phyloP scores from a whole-genome alignment of 92 coral and sea anemone species.

The Epizoanthus stellaris region DNA sequence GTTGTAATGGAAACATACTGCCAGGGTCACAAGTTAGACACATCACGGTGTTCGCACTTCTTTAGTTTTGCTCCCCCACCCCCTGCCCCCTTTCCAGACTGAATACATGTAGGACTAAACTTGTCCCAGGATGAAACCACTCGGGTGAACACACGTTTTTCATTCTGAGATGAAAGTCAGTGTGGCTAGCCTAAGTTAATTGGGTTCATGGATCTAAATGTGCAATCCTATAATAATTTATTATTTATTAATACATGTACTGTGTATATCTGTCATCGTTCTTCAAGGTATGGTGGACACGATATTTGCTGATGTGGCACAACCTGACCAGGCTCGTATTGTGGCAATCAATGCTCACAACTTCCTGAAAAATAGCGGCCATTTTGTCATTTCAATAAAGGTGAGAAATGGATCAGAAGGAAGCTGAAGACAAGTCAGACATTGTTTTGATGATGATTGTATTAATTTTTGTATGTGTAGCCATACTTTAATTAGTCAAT shows the following conservation, averaged over 20 bases:
- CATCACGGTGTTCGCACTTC: too few relatives aligned
- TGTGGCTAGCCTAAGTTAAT: background rate
- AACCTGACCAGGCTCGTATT: constrained; percentile 99
- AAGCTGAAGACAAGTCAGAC: background rate
- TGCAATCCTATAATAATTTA: background rate
- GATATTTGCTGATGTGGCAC: constrained; percentile 99
- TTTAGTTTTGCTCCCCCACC: too few relatives aligned
- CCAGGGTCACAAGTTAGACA: too few relatives aligned
- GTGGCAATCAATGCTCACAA: constrained; percentile 98
- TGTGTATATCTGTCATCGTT: background rate
- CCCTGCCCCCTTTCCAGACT: too few relatives aligned
- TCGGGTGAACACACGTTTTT: too few relatives aligned
- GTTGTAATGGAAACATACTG: too few relatives aligned
- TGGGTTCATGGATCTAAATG: too few relatives aligned
- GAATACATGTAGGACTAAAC: too few relatives aligned
- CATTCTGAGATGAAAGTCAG: too few relatives aligned
- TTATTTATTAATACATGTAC: background rate
- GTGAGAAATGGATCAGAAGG: constrained; percentile 39
- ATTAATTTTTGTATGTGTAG: background rate
- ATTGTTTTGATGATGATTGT: background rate
- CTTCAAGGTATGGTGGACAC: constrained; percentile 96
- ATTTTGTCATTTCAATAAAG: constrained; percentile 97
- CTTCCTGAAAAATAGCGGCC: constrained; percentile 95
- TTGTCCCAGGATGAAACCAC: too few relatives aligned
- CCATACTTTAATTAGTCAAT: background rate